These are phyloP conservation scores for Siphamia tubifer DNA, from an alignment of 2,113 vertebrate species.

Conservation along the genomic window DNA sequence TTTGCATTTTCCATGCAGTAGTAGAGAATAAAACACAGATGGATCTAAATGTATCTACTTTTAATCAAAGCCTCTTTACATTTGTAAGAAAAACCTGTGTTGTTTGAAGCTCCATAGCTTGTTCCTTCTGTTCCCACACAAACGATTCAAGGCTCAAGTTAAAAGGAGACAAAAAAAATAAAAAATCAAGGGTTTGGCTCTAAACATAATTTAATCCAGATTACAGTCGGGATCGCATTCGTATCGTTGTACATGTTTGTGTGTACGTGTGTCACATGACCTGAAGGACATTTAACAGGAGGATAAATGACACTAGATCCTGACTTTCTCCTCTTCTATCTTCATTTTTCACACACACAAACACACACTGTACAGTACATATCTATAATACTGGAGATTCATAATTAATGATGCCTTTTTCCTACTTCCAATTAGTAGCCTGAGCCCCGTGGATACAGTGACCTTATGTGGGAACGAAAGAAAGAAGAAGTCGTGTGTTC, in stretches of 20 bases:
- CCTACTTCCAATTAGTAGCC: background rate
- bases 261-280: background rate
- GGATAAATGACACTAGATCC: background rate
- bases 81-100: background rate
- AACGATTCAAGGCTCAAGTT: background rate
- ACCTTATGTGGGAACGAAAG: conserved; percentile 24
- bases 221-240: background rate
- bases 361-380: background rate
- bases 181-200: background rate
- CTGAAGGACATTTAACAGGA: conserved; percentile 45
- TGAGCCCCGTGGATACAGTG: background rate
- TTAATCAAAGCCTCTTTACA: background rate
- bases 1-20: background rate
- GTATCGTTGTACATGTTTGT: background rate
- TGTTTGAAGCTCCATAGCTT: background rate
- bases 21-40: background rate
- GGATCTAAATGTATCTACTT: background rate
- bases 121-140: background rate
- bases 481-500: background rate
- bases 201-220: background rate
- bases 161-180: background rate
- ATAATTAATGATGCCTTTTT: conserved; percentile 37
- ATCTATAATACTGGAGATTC: background rate
- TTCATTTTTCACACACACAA: background rate
- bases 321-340: background rate